Conservation (phyloP, 1,140 invertebrate genomes). For the Lithobius niger region DNA sequence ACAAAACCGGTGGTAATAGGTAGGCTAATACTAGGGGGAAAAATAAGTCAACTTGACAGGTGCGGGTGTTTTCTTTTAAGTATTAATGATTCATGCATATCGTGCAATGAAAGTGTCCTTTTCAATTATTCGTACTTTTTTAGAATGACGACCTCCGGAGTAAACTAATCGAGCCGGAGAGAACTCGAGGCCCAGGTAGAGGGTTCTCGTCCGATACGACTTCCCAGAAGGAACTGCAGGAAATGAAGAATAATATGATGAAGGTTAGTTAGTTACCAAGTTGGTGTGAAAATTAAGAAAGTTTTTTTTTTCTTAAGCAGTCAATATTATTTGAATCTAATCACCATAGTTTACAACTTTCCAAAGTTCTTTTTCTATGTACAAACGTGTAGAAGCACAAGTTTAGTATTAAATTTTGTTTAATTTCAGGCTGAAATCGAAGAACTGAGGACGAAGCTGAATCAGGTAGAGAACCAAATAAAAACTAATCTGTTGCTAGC, state of each 20-base stretch:
- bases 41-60: background rate
- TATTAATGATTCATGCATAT: no score
- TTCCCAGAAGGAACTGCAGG: conserved; percentile 48
- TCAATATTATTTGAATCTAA: no score
- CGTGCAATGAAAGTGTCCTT: no score
- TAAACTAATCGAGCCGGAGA: conserved; percentile 72
- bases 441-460: conserved; percentile 44
- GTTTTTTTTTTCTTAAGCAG: no score
- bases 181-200: conserved; percentile 60
- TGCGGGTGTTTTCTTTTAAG: no score
- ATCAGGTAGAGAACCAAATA: no score
- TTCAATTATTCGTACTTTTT: conserved; percentile 17
- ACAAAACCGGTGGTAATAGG: no score
- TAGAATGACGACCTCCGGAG: conserved; percentile 64
- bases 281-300: no score
- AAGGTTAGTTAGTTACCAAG: conserved; percentile 1
- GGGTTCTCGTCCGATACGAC: conserved; percentile 37
- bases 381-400: no score
- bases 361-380: no score
- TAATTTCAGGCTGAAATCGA: conserved; percentile 34
- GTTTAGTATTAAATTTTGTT: background rate
- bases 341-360: no score
- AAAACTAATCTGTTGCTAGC: no score
- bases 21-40: background rate
- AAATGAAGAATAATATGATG: conserved; percentile 12